Conservation (phyloP, 1,140 invertebrate species). For the Drosophila ogumai region DNA sequence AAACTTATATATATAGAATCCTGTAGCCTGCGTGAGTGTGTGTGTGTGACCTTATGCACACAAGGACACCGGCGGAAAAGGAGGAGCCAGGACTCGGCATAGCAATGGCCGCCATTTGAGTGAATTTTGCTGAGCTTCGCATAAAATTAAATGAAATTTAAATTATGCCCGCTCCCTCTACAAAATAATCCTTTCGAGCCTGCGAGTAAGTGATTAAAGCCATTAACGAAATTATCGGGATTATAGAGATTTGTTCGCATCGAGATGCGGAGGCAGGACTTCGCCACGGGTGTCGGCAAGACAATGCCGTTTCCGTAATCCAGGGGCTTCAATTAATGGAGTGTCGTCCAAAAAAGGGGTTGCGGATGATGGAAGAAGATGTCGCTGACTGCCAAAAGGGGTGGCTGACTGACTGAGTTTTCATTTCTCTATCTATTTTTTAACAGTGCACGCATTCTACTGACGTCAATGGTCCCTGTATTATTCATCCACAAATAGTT, state of each 20-base stretch:
- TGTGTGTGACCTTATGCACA: constrained; percentile 55
- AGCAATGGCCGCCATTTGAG: constrained; percentile 66
- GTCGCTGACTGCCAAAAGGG: constrained; percentile 9
- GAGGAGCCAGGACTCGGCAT: constrained; percentile 62
- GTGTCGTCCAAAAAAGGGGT: constrained; percentile 68
- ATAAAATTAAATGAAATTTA: constrained; percentile 63
- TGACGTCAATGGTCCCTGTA: constrained; percentile 20
- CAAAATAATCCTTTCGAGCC: constrained; percentile 61
- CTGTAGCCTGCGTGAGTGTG: not conserved
- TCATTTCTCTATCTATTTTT: constrained; percentile 12
- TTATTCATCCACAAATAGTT: constrained; percentile 6
- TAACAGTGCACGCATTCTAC: constrained; percentile 13
- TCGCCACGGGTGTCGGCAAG: constrained; percentile 61
- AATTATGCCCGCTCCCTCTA: constrained; percentile 26
- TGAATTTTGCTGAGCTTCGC: constrained; percentile 32
- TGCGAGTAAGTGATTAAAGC: constrained; percentile 82
- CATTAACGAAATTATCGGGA: constrained; percentile 84
- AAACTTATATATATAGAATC: not conserved
- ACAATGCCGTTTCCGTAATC: constrained; percentile 84
- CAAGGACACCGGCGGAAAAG: constrained; percentile 50
- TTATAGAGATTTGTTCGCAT: constrained; percentile 80
- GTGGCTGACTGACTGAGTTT: constrained; percentile 6
- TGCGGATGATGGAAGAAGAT: constrained; percentile 26
- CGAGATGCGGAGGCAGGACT: constrained; percentile 51
- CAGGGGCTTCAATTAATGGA: constrained; percentile 84